Base-by-base conservation (phyloP, 2,113 vertebrate genomes). In the Anarrhichthys ocellatus region DNA sequence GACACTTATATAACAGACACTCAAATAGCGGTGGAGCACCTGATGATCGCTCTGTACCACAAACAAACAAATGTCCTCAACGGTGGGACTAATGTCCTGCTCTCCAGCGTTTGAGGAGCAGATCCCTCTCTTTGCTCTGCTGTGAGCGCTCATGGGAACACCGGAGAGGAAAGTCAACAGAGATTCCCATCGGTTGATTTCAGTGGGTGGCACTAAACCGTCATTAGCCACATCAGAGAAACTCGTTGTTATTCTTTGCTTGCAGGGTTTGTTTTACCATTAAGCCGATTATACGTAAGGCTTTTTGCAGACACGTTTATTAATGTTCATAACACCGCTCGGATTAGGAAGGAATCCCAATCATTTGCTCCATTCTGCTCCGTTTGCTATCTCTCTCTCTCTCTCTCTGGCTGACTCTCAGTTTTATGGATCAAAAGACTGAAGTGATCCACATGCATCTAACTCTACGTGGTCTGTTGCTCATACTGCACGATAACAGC, bases 281-380 rank as follows among this genome's bases (percentile, higher is more conserved):
- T 92, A 92, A 89, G 73, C 81, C 73, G 83, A 87, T 92, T 88
- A 85, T 75, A 81, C 9, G 17, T 59, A 29, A 56, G 78, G 87
- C 74, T 89, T 93, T 93, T 88, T 61, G 40, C 32, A 86, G 70
- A 85, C 81, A 79, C 9, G 71, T 84, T 92, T 76, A 89, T 88
- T 83, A 89, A 90, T 84, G 83, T 74, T 66, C 88, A 87, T 88
- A 88, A 88, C 56, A 67, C 78, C 78, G 71, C 79, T 72, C 62
- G 88, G 81, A 90, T 90, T 85, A 87, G 82, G 68, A 87, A 73
- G 66, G 40, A 85, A 84, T 84, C 76, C 78, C 86, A 89, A 88
- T 85, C 36, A 81, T 82, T 78, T 81, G 82, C 61, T 81, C 32
- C 40, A 40, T 67, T 70, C 54, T 73, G 40, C 67, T 87, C 44